Conservation (phyloP, 1,140 invertebrate genomes). For the Pararge aegeria region DNA sequence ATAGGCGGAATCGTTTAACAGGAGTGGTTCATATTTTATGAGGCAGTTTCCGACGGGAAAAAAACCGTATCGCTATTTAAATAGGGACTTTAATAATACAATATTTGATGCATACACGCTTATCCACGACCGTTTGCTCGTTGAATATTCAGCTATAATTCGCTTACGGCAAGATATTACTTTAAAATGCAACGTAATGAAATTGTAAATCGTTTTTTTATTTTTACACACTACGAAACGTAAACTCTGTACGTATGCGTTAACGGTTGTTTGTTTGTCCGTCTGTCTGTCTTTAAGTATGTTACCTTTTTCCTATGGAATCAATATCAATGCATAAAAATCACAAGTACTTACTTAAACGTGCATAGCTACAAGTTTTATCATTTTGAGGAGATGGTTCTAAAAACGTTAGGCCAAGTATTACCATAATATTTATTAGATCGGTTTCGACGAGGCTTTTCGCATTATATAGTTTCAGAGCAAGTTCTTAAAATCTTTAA, state of each 20-base stretch:
- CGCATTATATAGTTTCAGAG: too few species aligned
- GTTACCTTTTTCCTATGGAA: too few species aligned
- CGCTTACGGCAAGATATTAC: constrained; percentile 53
- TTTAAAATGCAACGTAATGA: constrained; percentile 50
- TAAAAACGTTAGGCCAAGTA: too few species aligned
- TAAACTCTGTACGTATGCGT: not conserved
- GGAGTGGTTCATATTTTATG: constrained; percentile 60
- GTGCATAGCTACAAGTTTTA: too few species aligned
- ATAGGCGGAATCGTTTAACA: constrained; percentile 60
- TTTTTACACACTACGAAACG: not conserved
- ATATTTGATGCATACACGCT: constrained; percentile 64
- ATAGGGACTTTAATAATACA: constrained; percentile 63
- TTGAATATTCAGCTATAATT: constrained; percentile 69
- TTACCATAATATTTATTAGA: too few species aligned
- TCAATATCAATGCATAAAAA: too few species aligned
- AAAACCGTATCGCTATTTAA: constrained; percentile 60
- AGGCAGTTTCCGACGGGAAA: constrained; percentile 51
- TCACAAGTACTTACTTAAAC: too few species aligned
- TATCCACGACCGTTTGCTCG: constrained; percentile 54
- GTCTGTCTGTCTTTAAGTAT: too few species aligned
- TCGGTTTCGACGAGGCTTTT: too few species aligned
- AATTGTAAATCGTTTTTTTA: constrained; percentile 26
- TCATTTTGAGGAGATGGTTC: too few species aligned
- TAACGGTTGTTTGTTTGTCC: not conserved
- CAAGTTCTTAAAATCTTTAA: too few species aligned